Percentiles rank a stretch among this genome's conserved stretches.
phyloP scores from a whole-genome alignment of 2,113 vertebrate species.

The Microcebus ravelobensis region DNA sequence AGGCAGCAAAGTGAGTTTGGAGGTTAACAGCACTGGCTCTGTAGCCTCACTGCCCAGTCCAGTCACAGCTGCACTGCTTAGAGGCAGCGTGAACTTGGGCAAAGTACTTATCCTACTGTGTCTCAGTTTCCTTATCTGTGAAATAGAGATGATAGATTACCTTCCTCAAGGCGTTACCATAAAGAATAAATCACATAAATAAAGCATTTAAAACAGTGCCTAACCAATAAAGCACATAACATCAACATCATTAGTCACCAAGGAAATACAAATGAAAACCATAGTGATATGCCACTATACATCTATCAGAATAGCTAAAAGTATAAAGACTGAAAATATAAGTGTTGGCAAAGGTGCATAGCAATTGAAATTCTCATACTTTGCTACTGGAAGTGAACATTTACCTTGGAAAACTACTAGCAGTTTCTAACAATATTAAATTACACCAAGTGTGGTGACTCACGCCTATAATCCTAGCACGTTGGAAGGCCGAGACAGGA shows the following conservation, averaged over 20 bases:
- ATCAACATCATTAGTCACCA: background rate
- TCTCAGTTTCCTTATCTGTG: background rate
- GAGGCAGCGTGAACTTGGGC: background rate
- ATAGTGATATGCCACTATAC: background rate
- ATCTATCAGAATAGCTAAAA: background rate
- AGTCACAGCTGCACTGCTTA: background rate
- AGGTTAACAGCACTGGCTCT: background rate
- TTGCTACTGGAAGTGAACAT: background rate
- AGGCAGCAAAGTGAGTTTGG: background rate
- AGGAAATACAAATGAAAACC: background rate
- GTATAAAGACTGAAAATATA: background rate
- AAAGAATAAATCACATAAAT: background rate
- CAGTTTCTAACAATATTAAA: background rate
- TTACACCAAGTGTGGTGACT: no score
- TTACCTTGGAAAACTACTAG: background rate
- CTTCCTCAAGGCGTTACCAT: background rate
- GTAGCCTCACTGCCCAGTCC: background rate
- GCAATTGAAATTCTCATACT: background rate
- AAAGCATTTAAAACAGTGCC: background rate
- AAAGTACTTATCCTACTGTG: background rate
- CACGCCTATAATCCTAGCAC: no score
- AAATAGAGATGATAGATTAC: background rate
- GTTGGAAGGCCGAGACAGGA: no score
- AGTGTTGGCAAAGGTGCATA: background rate
- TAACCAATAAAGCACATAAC: background rate